Conservation (phyloP, 2,113 vertebrate species). For the Amphiprion ocellaris region DNA sequence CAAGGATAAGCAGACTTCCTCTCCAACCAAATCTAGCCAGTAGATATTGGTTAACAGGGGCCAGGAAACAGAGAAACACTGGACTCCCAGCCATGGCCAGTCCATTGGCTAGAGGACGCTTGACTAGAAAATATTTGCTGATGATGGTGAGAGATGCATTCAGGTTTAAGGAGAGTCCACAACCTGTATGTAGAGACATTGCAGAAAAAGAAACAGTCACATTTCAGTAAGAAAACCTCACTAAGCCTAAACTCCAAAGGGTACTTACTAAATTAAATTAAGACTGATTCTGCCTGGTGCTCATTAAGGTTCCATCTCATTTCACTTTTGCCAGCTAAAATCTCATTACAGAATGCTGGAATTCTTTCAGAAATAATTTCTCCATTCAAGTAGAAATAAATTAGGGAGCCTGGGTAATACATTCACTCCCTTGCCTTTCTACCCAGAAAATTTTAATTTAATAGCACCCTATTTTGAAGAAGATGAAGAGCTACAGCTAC, state of each 20-base stretch:
- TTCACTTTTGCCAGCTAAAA: slow-evolving; percentile 79
- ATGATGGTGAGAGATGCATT: slow-evolving; percentile 90
- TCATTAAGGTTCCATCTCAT: slow-evolving; percentile 80
- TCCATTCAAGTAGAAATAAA: slow-evolving; percentile 86
- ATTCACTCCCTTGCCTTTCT: slow-evolving; percentile 78
- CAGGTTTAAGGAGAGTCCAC: slow-evolving; percentile 89
- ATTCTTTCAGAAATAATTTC: slow-evolving; percentile 85
- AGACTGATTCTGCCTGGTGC: slow-evolving; percentile 60
- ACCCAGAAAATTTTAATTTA: slow-evolving; percentile 84
- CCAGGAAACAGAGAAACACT: slow-evolving; percentile 85
- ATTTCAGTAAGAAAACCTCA: slow-evolving; percentile 24
- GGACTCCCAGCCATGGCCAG: slow-evolving; percentile 89
- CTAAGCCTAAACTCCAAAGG: slow-evolving; percentile 48
- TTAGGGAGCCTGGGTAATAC: slow-evolving; percentile 77
- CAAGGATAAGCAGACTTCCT: slow-evolving; percentile 89
- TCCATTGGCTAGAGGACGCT: slow-evolving; percentile 86
- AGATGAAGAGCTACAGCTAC: slow-evolving; percentile 59
- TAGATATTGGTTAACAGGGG: slow-evolving; percentile 86
- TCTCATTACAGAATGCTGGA: slow-evolving; percentile 77
- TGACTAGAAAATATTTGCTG: slow-evolving; percentile 88
- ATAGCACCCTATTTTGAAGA: slow-evolving; percentile 80
- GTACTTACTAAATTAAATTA: slow-evolving; percentile 75
- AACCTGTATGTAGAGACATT: slow-evolving; percentile 77
- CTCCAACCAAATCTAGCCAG: slow-evolving; percentile 88
- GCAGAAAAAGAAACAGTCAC: slow-evolving; percentile 41